These are phyloP conservation scores for Cyanoderma ruficeps DNA, from an alignment of 2,113 vertebrate genomes.

Conservation along the genomic window DNA sequence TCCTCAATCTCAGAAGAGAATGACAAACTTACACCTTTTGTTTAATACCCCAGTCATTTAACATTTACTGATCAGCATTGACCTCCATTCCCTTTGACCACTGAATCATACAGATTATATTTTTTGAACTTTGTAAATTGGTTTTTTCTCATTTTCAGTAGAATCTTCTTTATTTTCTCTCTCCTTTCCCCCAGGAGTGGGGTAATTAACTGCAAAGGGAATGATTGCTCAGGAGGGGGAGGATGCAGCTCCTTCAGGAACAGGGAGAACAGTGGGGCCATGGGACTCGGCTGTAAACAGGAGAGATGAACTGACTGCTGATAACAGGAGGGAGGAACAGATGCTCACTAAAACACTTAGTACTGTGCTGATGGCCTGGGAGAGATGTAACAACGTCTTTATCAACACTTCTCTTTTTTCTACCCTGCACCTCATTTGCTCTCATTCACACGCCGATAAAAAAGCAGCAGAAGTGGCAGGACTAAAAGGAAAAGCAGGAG, in stretches of 20 bases:
- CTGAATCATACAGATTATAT: background rate
- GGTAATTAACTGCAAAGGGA: background rate
- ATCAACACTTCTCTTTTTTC: background rate
- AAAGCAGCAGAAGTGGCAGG: background rate
- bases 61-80: background rate
- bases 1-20: background rate
- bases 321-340: background rate
- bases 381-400: background rate
- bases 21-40: background rate
- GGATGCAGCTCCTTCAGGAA: background rate
- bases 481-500: background rate
- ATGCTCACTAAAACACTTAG: background rate
- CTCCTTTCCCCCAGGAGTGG: fast-evolving
- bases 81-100: background rate
- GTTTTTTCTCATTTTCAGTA: background rate
- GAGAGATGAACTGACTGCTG: background rate
- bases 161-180: background rate
- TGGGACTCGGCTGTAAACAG: background rate
- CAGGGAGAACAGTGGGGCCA: background rate
- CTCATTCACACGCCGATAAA: background rate
- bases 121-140: background rate
- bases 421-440: background rate
- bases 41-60: background rate
- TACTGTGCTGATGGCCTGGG: background rate
- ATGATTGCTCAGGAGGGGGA: background rate